These are phyloP conservation scores for Sebastolobus alascanus DNA, from an alignment of 2,797 vertebrate species.

Conservation along the genomic window DNA sequence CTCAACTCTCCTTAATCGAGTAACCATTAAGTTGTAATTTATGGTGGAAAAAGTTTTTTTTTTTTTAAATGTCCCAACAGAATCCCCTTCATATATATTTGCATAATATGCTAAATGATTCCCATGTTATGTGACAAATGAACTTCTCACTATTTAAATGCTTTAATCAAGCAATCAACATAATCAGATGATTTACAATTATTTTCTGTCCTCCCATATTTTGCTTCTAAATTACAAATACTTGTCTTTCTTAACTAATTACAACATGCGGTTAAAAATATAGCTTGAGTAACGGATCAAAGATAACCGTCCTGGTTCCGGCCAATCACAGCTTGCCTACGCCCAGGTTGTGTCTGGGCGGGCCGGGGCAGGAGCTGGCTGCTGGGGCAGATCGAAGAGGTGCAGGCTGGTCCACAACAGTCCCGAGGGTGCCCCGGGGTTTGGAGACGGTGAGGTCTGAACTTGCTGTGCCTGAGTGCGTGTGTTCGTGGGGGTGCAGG, in stretches of 20 bases:
- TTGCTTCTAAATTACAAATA: neutral
- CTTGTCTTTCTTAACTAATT: neutral
- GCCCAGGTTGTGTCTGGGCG: slow-evolving; percentile 60
- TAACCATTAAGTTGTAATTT: neutral
- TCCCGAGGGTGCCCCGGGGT: slow-evolving; percentile 42
- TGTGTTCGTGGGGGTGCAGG: slow-evolving; percentile 68
- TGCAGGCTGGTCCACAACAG: slow-evolving; percentile 52
- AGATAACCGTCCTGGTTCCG: neutral
- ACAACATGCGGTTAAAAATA: neutral
- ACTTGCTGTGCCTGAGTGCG: slow-evolving; percentile 34
- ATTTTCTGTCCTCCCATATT: neutral
- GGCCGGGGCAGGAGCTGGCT: slow-evolving; percentile 70
- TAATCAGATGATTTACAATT: slow-evolving; percentile 12
- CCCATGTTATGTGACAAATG: neutral
- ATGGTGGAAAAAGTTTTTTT: neutral
- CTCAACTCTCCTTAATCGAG: neutral
- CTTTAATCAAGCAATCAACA: slow-evolving; percentile 24
- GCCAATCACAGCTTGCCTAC: slow-evolving; percentile 57
- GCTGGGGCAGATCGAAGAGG: slow-evolving; percentile 53
- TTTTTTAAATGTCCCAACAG: neutral
- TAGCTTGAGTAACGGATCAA: neutral
- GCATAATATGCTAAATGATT: neutral
- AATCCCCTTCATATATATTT: neutral
- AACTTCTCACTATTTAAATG: neutral
- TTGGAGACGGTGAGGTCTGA: neutral